Conservation (phyloP, 2,797 vertebrate genomes). For the Acipenser ruthenus region DNA sequence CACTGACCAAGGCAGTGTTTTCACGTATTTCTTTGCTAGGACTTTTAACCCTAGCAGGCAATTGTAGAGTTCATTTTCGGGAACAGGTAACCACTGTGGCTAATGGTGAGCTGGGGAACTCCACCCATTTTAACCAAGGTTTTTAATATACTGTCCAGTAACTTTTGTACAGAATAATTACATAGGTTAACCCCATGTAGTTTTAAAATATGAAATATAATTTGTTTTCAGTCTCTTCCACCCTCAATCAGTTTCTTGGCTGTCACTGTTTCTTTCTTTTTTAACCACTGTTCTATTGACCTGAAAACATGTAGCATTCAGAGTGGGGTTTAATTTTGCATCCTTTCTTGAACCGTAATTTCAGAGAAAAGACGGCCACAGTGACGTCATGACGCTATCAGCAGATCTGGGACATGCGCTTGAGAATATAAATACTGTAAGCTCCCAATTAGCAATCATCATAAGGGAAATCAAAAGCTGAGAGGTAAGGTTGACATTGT, state of each 20-base stretch:
- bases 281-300: not conserved
- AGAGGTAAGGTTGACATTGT: constrained; percentile 9
- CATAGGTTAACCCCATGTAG: no score
- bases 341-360: constrained; percentile 7
- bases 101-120: not conserved
- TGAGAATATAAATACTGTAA: constrained; percentile 32
- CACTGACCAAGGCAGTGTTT: no score
- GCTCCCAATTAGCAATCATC: constrained; percentile 15
- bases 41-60: no score
- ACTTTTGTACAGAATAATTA: no score
- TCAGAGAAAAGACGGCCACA: constrained; percentile 17
- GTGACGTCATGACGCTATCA: constrained; percentile 23
- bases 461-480: constrained; percentile 1
- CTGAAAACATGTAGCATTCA: not conserved
- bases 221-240: no score
- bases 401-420: constrained; percentile 29
- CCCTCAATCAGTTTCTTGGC: no score
- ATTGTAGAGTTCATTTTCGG: not conserved
- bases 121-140: not conserved
- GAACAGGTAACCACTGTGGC: not conserved
- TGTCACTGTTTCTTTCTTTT: not conserved
- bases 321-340: not conserved
- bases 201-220: no score
- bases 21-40: no score
- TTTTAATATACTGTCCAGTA: no score